These are phyloP conservation scores for Varanus salvator DNA, from an alignment of 2,113 vertebrate genomes.

Conservation along the genomic window DNA sequence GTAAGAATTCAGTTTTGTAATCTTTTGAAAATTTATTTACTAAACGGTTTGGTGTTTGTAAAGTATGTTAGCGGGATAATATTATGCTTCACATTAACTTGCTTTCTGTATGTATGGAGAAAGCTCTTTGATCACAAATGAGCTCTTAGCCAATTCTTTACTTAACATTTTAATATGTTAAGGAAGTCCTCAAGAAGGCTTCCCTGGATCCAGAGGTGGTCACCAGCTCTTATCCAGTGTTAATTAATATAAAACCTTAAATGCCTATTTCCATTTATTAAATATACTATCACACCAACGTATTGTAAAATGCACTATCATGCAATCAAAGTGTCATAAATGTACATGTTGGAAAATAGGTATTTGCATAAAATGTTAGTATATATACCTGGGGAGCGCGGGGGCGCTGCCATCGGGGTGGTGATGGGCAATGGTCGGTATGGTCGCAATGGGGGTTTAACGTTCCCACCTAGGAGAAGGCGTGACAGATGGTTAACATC, in stretches of 20 bases:
- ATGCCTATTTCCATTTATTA: background rate
- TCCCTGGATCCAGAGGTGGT: too few species aligned
- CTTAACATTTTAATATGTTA: too few species aligned
- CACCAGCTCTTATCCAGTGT: background rate
- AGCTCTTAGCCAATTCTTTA: background rate
- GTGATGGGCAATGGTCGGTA: too few species aligned
- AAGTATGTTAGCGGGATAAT: background rate
- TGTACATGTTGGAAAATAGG: background rate
- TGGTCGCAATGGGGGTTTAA: too few species aligned
- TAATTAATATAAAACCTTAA: background rate
- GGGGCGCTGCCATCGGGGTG: too few species aligned
- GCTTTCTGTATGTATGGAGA: background rate
- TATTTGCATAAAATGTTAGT: background rate
- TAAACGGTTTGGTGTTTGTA: constrained; percentile 20
- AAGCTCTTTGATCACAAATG: background rate
- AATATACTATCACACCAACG: background rate
- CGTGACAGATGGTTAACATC: too few species aligned
- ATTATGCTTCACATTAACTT: background rate
- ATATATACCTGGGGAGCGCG: too few species aligned
- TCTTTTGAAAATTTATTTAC: constrained; percentile 31
- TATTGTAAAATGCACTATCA: background rate
- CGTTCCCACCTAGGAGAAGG: too few species aligned
- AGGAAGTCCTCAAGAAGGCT: too few species aligned
- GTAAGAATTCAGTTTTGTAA: constrained; percentile 76
- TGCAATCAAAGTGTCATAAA: constrained; percentile 14